Percentiles rank a stretch among this genome's conserved stretches.
Evolutionary conservation across 2,888 invertebrate genomes (phyloP).

Genomic region (Pristionchus exspectatus): DNA sequence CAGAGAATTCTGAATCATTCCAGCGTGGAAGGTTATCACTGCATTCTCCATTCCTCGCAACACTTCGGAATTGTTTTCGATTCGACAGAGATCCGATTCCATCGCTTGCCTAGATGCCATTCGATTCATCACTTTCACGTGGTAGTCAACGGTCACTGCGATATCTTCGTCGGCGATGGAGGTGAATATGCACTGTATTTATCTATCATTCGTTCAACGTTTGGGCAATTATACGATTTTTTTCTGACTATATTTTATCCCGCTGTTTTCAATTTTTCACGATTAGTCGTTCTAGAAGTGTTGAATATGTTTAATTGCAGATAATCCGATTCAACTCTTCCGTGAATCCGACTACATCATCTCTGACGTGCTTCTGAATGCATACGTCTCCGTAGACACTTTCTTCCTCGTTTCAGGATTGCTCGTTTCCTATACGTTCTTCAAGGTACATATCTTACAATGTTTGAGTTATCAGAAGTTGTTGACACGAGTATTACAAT

Average conservation of each 20-base stretch:
- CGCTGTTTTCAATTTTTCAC: no score
- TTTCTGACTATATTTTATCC: no score
- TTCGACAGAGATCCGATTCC: neutral
- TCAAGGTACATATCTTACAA: conserved; percentile 1
- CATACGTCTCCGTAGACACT: conserved; percentile 26
- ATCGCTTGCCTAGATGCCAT: conserved; percentile 18
- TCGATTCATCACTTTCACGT: conserved; percentile 45
- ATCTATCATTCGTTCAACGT: no score
- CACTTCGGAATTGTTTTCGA: neutral
- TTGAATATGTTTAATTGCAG: neutral
- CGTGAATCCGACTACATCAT: neutral
- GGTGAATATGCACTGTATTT: neutral
- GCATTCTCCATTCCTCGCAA: conserved; percentile 12
- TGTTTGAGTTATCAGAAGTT: neutral
- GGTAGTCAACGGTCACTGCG: neutral
- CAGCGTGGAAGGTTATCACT: conserved; percentile 36
- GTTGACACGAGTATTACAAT: no score
- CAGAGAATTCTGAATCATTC: neutral
- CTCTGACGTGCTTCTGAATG: neutral
- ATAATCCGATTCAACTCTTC: neutral
- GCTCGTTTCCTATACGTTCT: conserved; percentile 24
- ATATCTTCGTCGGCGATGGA: neutral
- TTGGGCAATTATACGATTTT: no score
- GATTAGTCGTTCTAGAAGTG: no score
- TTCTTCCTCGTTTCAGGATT: conserved; percentile 42